Conservation (phyloP, 2,113 vertebrate genomes). For the Nansenia antarctica region DNA sequence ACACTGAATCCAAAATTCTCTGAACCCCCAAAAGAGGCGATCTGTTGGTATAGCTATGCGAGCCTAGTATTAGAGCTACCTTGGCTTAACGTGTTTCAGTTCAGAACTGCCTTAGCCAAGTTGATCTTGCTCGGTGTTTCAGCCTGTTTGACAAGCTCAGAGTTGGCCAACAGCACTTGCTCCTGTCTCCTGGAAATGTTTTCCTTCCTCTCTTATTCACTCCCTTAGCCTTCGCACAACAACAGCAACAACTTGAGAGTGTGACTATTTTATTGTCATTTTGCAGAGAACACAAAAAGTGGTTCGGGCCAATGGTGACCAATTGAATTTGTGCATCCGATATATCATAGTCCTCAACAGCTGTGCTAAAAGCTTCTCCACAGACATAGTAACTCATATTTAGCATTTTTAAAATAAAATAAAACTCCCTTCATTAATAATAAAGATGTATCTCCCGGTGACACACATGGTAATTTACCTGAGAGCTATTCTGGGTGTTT, state of each 20-base stretch:
- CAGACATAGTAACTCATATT: constrained; percentile 24
- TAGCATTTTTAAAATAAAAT: constrained; percentile 19
- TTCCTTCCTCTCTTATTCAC: constrained; percentile 51
- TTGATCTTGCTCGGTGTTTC: no score
- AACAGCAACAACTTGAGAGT: constrained; percentile 23
- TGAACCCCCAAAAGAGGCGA: no score
- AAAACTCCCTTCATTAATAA: constrained; percentile 38
- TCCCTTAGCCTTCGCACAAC: constrained; percentile 48
- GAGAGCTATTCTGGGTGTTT: constrained; percentile 3
- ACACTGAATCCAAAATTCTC: no score
- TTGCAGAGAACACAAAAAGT: constrained; percentile 7
- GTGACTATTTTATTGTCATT: neutral
- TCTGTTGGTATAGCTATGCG: no score
- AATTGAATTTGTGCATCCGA: constrained; percentile 28
- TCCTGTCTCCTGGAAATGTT: constrained; percentile 73
- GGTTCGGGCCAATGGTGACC: neutral
- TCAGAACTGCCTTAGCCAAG: no score
- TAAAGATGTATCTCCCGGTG: constrained; percentile 24
- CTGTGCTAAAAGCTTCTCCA: constrained; percentile 46
- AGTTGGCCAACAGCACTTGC: constrained; percentile 57
- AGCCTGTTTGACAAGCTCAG: constrained; percentile 66
- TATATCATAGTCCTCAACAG: constrained; percentile 24
- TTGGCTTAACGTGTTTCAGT: neutral
- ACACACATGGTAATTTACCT: constrained; percentile 13
- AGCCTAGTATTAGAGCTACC: no score